Percentiles rank a stretch among this genome's conserved stretches.
These are phyloP conservation scores for Uromys caudimaculatus DNA, from an alignment of 2,797 vertebrate genomes.

Conservation along the genomic window DNA sequence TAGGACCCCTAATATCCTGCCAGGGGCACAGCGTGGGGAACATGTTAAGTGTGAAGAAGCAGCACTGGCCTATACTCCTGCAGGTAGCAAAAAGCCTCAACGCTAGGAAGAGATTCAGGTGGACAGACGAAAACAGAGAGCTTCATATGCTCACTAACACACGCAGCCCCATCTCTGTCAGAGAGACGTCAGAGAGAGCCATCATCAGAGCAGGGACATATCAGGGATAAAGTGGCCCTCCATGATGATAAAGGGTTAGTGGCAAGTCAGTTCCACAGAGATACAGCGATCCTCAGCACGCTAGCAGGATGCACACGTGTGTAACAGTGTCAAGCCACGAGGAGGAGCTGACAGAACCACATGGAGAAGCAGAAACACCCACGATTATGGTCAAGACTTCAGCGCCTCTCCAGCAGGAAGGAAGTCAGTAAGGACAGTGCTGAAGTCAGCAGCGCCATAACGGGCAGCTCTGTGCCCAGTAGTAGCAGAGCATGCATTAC, in stretches of 20 bases:
- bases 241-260: neutral
- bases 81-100: neutral
- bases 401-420: neutral
- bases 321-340: neutral
- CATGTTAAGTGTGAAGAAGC: neutral
- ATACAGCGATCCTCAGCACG: neutral
- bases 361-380: neutral
- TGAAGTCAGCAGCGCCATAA: neutral
- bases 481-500: fast-evolving
- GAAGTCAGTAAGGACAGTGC: neutral
- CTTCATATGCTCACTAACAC: neutral
- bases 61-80: neutral
- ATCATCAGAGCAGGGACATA: neutral
- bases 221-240: neutral
- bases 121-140: neutral
- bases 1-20: neutral
- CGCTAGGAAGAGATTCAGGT: neutral
- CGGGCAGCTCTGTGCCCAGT: neutral
- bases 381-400: neutral
- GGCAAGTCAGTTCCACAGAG: neutral
- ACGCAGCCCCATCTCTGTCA: fast-evolving
- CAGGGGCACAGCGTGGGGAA: neutral
- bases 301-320: neutral
- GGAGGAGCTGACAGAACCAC: neutral
- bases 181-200: neutral